A percentile compares a stretch with the other conserved stretches of the same genome.
These are phyloP conservation scores for Orthosia incerta DNA, from an alignment of 2,888 invertebrate genomes.

Conservation along the genomic window DNA sequence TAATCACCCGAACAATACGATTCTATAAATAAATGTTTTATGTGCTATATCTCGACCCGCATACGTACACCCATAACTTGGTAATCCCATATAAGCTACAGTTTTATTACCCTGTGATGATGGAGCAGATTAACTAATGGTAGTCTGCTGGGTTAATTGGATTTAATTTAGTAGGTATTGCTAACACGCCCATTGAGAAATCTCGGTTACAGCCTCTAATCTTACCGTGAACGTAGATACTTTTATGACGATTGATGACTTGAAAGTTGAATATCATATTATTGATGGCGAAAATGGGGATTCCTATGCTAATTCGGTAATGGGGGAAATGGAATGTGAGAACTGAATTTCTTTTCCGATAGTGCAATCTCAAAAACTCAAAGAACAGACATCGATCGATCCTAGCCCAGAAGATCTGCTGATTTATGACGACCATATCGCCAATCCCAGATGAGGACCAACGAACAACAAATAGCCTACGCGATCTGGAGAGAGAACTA, in stretches of 20 bases:
- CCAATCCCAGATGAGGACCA: background rate
- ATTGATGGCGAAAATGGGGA: constrained; percentile 52
- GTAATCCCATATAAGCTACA: constrained; percentile 75
- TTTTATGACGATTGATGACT: constrained; percentile 56
- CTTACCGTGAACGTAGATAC: constrained; percentile 42
- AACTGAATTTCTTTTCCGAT: constrained; percentile 28
- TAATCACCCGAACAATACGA: constrained; percentile 63
- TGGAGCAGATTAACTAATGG: constrained; percentile 81
- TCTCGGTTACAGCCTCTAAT: constrained; percentile 50
- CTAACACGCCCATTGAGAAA: constrained; percentile 63
- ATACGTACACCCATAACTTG: constrained; percentile 72
- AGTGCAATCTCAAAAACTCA: background rate
- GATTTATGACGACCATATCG: background rate
- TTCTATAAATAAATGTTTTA: constrained; percentile 72
- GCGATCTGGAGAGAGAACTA: constrained; percentile 2
- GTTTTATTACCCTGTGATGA: constrained; percentile 80
- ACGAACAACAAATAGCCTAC: background rate
- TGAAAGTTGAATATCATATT: constrained; percentile 52
- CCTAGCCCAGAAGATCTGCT: background rate
- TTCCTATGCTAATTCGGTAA: constrained; percentile 51
- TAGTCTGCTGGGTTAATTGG: constrained; percentile 77
- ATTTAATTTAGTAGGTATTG: constrained; percentile 72
- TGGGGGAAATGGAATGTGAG: constrained; percentile 54
- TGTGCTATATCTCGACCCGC: constrained; percentile 75
- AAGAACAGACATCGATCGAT: background rate